Base-by-base conservation (phyloP, 2,888 invertebrate genomes). In the Polymixis lichenea region DNA sequence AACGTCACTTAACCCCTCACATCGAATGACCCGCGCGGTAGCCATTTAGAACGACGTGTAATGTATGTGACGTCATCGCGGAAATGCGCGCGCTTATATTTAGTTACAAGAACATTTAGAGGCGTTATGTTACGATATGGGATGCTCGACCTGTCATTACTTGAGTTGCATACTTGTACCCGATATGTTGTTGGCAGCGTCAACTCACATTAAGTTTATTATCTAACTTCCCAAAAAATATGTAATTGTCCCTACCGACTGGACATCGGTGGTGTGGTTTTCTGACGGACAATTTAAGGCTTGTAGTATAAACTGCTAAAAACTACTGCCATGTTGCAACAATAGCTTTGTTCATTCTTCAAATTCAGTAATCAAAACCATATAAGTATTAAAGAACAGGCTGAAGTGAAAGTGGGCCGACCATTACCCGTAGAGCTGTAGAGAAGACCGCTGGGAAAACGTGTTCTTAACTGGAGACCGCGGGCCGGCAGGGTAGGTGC, bases 51-150 rank as follows among this genome's bases (percentile, higher is more conserved):
- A 38, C 49, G 72, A 56, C 60, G 53, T 49, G 53, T 75, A 62
- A 84, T 69, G 19, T 38, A 7, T 2, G 15, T 83, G 72, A 79
- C 75, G 62, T 76, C 72, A 74, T 77, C 75, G 19, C 61, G 83
- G 86, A 87, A 86, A 83, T 78, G 72, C 71, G 65, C 68, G 62
- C 69, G 66, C 68, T 64, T 22, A 55, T 72, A 72, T 79, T 79
- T 64, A 62, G 73, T 85, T 85, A 83, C 85, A 77, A 75, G 68
- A 77, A 43, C 75, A 80, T 86, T 86, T 76, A 84, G 65, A 73
- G n/a, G 75, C 71, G 66, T 70, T 66, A 61, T 84, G 56, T 82
- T 71, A 73, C 81, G 75, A 81, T 69, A 68, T 32, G 55, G 46
- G 73, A 84, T 80, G 85, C 46, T 72, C 55, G 64, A 80, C 81